These are phyloP conservation scores for Solen grandis DNA, from an alignment of 1,140 invertebrate species.

Conservation along the genomic window DNA sequence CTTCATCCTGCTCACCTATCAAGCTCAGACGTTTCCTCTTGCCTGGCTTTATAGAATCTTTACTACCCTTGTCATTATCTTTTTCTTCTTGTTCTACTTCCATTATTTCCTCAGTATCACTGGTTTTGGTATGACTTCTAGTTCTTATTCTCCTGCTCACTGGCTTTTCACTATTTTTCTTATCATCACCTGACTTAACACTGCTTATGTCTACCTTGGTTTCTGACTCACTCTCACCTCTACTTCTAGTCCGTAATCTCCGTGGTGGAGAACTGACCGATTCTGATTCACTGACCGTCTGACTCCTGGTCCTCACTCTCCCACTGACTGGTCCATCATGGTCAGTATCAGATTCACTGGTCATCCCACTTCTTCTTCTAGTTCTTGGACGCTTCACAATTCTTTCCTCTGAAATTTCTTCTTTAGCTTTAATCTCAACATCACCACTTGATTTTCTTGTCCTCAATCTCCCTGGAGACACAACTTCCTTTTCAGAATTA, in stretches of 20 bases:
- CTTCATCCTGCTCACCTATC: conserved; percentile 60
- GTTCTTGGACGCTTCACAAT: no score
- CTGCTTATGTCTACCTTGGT: background rate
- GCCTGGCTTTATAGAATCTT: background rate
- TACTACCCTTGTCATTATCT: conserved; percentile 19
- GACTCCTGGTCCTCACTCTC: conserved; percentile 21
- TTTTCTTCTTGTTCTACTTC: conserved; percentile 9
- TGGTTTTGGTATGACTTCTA: no score
- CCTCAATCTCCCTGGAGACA: no score
- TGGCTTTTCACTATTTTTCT: background rate
- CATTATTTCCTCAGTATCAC: background rate
- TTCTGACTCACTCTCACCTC: conserved; percentile 5
- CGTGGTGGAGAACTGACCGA: background rate
- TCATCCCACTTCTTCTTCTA: no score
- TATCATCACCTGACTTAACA: background rate
- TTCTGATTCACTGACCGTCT: no score
- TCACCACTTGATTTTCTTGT: no score
- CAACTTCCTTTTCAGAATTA: no score
- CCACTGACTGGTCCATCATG: no score
- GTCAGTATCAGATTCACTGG: no score
- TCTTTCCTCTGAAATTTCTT: no score
- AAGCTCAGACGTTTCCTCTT: conserved; percentile 49
- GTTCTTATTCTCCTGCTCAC: conserved; percentile 14
- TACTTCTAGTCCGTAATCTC: conserved; percentile 18
- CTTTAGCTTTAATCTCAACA: no score